These are phyloP conservation scores for Elephas maximus DNA, from an alignment of 2,113 vertebrate genomes.

Conservation along the genomic window DNA sequence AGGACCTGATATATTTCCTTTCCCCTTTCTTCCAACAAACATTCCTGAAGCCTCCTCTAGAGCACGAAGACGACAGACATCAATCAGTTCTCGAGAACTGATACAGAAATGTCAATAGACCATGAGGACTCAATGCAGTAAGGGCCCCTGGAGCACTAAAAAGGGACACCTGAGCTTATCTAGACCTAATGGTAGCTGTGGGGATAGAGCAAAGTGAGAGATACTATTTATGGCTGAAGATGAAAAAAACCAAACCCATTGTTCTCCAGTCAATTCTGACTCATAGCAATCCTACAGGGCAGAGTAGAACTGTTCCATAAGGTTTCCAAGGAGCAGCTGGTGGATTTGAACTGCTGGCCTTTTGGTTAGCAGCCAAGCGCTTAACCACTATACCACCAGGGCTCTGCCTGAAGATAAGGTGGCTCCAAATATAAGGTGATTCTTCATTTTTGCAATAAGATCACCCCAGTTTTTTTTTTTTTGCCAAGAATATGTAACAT, in stretches of 20 bases:
- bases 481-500: slow-evolving; percentile 27
- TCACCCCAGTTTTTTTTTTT: slow-evolving; percentile 8
- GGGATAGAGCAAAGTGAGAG: neutral
- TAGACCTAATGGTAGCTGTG: neutral
- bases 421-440: neutral
- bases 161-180: neutral
- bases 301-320: no score
- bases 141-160: neutral
- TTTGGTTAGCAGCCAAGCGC: no score
- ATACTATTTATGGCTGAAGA: neutral
- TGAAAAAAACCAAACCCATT: neutral
- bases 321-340: no score
- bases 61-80: neutral
- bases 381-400: no score
- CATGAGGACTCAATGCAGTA: neutral
- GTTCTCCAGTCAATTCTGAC: no score
- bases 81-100: neutral
- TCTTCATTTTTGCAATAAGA: neutral
- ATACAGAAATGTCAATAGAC: neutral
- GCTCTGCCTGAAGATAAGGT: neutral
- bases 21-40: neutral
- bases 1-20: neutral
- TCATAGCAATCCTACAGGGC: no score
- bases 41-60: neutral
- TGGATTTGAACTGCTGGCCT: no score